phyloP scores from a whole-genome alignment of 2,113 vertebrate species.

The Eulemur rufifrons region DNA sequence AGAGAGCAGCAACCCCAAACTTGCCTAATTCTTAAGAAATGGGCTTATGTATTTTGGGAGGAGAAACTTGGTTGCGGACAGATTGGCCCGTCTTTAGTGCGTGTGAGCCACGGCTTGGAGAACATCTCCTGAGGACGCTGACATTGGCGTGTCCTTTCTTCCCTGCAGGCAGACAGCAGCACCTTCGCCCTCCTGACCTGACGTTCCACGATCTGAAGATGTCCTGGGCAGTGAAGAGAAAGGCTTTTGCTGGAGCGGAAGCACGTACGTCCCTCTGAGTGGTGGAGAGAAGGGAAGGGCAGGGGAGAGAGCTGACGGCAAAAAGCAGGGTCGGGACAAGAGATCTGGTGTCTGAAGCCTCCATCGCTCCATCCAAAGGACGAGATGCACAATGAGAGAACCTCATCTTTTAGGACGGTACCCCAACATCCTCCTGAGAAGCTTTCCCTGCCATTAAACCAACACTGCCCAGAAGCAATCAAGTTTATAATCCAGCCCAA shows the following conservation, averaged over 20 bases:
- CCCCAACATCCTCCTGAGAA: not conserved
- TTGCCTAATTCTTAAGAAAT: not conserved
- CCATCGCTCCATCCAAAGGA: not conserved
- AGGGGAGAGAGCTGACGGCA: fast-evolving
- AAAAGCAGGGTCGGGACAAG: too few species aligned
- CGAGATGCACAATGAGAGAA: not conserved
- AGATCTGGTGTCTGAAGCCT: fast-evolving
- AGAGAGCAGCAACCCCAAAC: not conserved
- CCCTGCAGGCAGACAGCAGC: not conserved
- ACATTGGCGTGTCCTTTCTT: fast-evolving
- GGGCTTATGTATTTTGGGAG: not conserved
- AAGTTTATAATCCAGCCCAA: not conserved
- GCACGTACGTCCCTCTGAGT: not conserved
- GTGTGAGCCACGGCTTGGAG: not conserved
- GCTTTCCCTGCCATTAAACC: not conserved
- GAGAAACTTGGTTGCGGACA: not conserved
- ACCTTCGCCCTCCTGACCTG: not conserved
- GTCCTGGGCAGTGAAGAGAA: not conserved
- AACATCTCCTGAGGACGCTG: fast-evolving
- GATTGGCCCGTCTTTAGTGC: not conserved
- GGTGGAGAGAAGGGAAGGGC: too few species aligned
- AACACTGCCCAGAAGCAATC: not conserved
- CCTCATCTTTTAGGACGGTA: fast-evolving
- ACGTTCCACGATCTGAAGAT: not conserved
- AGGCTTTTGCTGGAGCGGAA: too few species aligned